A percentile compares a stretch with the other conserved stretches of the same genome.
These are phyloP conservation scores for Villa cingulata DNA, from an alignment of 2,888 invertebrate genomes.

Conservation along the genomic window DNA sequence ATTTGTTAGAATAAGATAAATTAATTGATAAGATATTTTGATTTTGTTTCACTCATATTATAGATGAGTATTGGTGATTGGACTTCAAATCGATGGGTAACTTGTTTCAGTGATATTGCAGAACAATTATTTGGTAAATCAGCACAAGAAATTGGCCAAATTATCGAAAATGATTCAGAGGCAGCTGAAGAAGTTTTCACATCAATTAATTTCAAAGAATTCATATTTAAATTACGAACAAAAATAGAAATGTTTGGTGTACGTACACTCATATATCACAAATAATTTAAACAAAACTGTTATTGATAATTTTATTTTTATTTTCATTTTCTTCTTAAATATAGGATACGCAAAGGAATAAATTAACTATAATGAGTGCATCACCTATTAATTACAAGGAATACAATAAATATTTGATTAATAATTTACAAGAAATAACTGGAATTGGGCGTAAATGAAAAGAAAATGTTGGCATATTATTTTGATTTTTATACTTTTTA, in stretches of 20 bases:
- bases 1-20: too few species aligned
- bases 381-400: conserved; percentile 63
- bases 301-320: background rate
- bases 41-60: conserved; percentile 14
- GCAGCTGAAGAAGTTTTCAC: conserved; percentile 55
- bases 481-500: too few species aligned
- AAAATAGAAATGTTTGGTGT: conserved; percentile 89
- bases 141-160: conserved; percentile 64
- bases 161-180: conserved; percentile 52
- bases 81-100: conserved; percentile 79
- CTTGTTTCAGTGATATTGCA: conserved; percentile 74
- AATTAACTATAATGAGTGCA: conserved; percentile 55
- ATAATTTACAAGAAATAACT: conserved; percentile 51
- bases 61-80: conserved; percentile 78
- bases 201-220: conserved; percentile 63
- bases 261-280: conserved; percentile 29
- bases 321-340: conserved; percentile 9
- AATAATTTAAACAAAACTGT: background rate
- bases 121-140: conserved; percentile 59
- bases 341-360: conserved; percentile 44
- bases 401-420: conserved; percentile 56
- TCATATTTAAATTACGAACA: conserved; percentile 69
- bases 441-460: conserved; percentile 37
- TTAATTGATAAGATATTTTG: conserved; percentile 14
- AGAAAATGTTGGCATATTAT: too few species aligned